These are phyloP conservation scores for Varanus salvator DNA, from an alignment of 2,113 vertebrate species.

Conservation along the genomic window DNA sequence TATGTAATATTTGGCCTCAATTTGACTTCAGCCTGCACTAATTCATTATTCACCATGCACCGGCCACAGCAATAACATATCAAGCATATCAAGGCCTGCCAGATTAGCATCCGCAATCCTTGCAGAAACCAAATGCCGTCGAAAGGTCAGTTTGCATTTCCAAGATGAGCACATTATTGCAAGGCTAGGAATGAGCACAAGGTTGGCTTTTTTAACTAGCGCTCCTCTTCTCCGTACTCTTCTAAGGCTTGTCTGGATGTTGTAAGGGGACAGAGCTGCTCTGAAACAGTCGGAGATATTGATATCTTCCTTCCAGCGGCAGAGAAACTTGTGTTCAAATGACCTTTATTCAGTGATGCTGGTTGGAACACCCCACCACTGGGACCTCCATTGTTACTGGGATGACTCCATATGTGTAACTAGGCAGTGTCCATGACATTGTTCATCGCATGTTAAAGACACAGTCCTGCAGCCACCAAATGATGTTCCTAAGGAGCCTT, in stretches of 20 bases:
- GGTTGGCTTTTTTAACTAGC: not conserved
- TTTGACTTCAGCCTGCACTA: conserved; percentile 59
- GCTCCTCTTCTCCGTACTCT: not conserved
- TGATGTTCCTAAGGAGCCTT: too few relatives aligned
- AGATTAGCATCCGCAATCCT: not conserved
- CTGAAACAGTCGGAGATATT: not conserved
- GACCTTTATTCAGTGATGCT: not conserved
- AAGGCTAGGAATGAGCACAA: not conserved
- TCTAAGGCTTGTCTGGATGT: not conserved
- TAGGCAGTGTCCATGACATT: not conserved
- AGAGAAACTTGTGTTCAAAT: not conserved
- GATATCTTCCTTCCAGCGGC: too few relatives aligned
- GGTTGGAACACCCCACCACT: too few relatives aligned
- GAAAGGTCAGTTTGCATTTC: not conserved
- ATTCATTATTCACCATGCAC: conserved; percentile 40
- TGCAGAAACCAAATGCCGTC: not conserved
- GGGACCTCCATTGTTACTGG: not conserved
- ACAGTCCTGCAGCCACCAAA: not conserved
- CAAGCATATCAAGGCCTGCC: not conserved
- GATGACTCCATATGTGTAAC: not conserved
- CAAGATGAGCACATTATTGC: not conserved
- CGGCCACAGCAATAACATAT: not conserved
- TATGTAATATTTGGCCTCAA: conserved; percentile 54
- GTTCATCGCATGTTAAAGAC: not conserved
- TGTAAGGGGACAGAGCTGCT: not conserved